Percentiles rank a stretch among this genome's conserved stretches.
Conservation (phyloP, 2,888 invertebrate genomes). For the Eudasyphora cyanicolor region DNA sequence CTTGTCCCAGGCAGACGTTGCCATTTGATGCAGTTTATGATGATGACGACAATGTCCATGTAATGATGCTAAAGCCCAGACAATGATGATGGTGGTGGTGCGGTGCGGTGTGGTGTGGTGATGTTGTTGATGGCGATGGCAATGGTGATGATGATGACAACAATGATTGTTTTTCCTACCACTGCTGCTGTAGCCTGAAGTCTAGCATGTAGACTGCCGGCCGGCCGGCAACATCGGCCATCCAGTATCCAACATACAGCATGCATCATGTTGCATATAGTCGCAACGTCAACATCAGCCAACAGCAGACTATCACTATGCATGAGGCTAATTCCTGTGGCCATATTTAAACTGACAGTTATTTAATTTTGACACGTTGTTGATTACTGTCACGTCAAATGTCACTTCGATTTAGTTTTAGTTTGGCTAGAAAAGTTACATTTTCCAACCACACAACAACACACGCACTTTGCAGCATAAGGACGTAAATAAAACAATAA, state of each 20-base stretch:
- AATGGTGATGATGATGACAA: conserved; percentile 30
- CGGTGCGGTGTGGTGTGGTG: conserved; percentile 34
- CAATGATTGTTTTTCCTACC: conserved; percentile 29
- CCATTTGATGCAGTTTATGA: conserved; percentile 53
- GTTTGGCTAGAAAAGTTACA: conserved; percentile 52
- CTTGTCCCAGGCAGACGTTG: conserved; percentile 2
- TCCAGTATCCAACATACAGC: neutral
- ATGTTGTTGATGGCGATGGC: conserved; percentile 23
- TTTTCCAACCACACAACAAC: conserved; percentile 17
- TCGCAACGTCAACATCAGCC: conserved; percentile 5
- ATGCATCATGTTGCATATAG: conserved; percentile 11
- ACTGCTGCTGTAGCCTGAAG: conserved; percentile 36
- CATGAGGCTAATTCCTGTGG: conserved; percentile 68
- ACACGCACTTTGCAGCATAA: neutral
- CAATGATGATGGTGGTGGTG: conserved; percentile 42
- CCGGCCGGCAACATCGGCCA: no score
- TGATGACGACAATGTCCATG: neutral
- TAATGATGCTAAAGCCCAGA: conserved; percentile 42
- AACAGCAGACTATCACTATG: conserved; percentile 62
- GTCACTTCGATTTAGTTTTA: conserved; percentile 67
- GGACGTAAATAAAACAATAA: neutral
- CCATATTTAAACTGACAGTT: conserved; percentile 71
- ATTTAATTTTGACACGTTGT: conserved; percentile 72
- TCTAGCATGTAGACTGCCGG: conserved; percentile 7
- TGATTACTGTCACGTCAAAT: conserved; percentile 70